Evolutionary conservation across 2,888 invertebrate species (phyloP).

Genomic region (Erynnis tages): DNA sequence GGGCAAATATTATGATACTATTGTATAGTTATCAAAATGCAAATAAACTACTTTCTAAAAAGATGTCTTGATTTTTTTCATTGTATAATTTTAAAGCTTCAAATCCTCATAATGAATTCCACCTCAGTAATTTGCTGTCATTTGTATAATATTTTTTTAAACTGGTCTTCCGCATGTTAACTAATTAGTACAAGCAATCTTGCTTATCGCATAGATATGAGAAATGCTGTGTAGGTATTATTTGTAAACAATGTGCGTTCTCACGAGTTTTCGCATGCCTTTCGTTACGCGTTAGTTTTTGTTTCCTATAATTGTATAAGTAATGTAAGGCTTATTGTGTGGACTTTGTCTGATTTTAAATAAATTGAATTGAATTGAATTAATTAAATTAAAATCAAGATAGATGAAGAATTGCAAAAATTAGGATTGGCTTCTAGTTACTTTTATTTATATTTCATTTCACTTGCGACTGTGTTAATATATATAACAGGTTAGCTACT

Average conservation of each 20-base stretch:
- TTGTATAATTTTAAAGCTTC: background rate
- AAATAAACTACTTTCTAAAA: background rate
- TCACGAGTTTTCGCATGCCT: constrained; percentile 66
- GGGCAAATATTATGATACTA: background rate
- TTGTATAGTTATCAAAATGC: background rate
- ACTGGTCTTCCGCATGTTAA: constrained; percentile 8
- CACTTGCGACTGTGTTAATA: too few relatives aligned
- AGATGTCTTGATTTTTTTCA: background rate
- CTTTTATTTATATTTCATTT: too few relatives aligned
- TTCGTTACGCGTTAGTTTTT: constrained; percentile 51
- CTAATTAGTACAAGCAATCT: constrained; percentile 14
- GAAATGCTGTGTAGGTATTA: constrained; percentile 29
- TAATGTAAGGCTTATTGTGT: background rate
- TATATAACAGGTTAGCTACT: too few relatives aligned
- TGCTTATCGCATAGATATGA: background rate
- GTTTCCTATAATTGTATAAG: background rate
- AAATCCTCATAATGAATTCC: too few relatives aligned
- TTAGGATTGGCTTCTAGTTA: too few relatives aligned
- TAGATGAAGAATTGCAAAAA: too few relatives aligned
- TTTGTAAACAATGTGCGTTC: constrained; percentile 43
- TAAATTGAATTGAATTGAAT: too few relatives aligned
- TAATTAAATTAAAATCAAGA: too few relatives aligned
- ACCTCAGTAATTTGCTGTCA: too few relatives aligned
- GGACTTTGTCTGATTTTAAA: too few relatives aligned
- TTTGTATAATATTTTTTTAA: background rate